phyloP scores from a whole-genome alignment of 2,888 invertebrate species.

The Chymomyza procnemis region DNA sequence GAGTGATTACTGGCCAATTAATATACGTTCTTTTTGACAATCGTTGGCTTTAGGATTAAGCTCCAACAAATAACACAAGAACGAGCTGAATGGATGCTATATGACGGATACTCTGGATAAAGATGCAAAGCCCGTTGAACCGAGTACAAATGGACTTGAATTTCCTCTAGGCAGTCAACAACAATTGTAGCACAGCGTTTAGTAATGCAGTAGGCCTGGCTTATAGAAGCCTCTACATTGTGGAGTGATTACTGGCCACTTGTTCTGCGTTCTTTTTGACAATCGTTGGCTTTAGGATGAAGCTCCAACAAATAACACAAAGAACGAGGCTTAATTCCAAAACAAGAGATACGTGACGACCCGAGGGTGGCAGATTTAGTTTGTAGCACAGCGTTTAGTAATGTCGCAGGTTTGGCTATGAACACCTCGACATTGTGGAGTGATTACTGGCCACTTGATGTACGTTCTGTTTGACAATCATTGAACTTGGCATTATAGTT shows the following conservation, averaged over 20 bases:
- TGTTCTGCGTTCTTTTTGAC: conserved; percentile 77
- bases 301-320: conserved; percentile 75
- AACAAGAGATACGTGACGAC: too few relatives aligned
- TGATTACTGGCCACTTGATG: conserved; percentile 38
- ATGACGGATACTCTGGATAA: too few relatives aligned
- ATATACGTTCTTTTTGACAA: conserved; percentile 77
- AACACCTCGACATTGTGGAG: conserved; percentile 41
- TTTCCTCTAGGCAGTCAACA: too few relatives aligned
- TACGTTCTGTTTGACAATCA: conserved; percentile 77
- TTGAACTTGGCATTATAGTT: conserved; percentile 45
- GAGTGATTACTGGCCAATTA: conserved; percentile 35
- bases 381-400: conserved; percentile 25
- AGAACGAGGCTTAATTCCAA: too few relatives aligned
- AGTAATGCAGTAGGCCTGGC: conserved; percentile 34
- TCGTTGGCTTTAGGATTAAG: conserved; percentile 52
- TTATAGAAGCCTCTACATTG: background rate
- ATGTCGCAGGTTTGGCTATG: conserved; percentile 25
- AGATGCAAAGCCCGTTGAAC: too few relatives aligned
- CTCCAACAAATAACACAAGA: conserved; percentile 75
- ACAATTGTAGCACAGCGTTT: too few relatives aligned
- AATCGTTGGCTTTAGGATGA: conserved; percentile 44
- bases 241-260: conserved; percentile 27
- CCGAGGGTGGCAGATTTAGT: too few relatives aligned
- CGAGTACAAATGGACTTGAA: too few relatives aligned
- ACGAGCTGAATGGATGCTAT: conserved; percentile 47